A percentile compares a stretch with the other conserved stretches of the same genome.
These are phyloP conservation scores for Myotis vivesi DNA, from an alignment of 2,797 vertebrate genomes.

Conservation along the genomic window DNA sequence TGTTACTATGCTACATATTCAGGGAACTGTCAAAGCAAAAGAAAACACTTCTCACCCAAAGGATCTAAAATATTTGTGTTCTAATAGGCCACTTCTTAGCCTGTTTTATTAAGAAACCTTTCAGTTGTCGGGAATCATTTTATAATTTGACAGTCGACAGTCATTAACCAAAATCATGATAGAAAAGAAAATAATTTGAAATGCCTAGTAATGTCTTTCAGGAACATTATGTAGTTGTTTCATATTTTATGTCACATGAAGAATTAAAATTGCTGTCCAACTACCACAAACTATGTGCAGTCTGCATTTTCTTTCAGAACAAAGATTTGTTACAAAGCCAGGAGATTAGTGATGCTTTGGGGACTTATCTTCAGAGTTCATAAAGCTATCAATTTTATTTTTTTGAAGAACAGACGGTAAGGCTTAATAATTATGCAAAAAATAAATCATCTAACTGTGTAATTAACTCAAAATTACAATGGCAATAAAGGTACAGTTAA, in stretches of 20 bases:
- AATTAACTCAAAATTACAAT: conserved; percentile 83
- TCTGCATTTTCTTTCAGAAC: not conserved
- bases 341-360: conserved; percentile 3
- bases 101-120: not conserved
- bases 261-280: not conserved
- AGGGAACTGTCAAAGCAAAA: not conserved
- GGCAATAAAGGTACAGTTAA: conserved; percentile 80
- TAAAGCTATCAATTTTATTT: conserved; percentile 53
- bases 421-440: conserved; percentile 76
- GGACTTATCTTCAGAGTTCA: not conserved
- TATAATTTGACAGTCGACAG: not conserved
- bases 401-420: conserved; percentile 69
- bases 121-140: not conserved
- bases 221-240: not conserved
- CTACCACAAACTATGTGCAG: not conserved
- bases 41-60: not conserved
- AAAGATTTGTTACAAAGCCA: not conserved
- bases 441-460: conserved; percentile 74
- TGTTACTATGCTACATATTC: not conserved
- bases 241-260: not conserved
- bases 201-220: not conserved
- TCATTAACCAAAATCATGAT: not conserved
- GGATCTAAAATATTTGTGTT: not conserved
- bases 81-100: not conserved
- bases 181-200: conserved; percentile 24